Evolutionary conservation across 2,888 invertebrate species (phyloP).

Genomic region (Agrotis clavis): DNA sequence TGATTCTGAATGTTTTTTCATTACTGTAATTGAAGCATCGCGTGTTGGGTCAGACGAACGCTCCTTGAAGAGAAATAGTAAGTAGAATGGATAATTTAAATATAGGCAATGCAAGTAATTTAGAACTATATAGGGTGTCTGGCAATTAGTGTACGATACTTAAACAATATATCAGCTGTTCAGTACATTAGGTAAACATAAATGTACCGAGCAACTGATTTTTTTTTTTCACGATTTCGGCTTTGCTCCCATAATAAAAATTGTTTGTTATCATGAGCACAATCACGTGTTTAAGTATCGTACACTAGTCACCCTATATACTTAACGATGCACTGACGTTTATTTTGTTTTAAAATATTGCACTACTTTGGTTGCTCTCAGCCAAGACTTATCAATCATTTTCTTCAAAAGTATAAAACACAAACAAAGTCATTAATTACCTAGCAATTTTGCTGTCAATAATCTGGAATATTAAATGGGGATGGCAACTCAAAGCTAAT

Average conservation of each 20-base stretch:
- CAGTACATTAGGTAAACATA: no score
- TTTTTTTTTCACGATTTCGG: no score
- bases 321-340: background rate
- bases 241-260: no score
- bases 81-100: slow-evolving; percentile 7
- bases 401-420: background rate
- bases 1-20: slow-evolving; percentile 24
- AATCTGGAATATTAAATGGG: slow-evolving; percentile 15
- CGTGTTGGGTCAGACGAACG: slow-evolving; percentile 9
- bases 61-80: background rate
- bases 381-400: background rate
- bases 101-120: slow-evolving; percentile 14
- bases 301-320: no score
- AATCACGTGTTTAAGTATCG: no score
- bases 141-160: no score
- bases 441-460: slow-evolving; percentile 12
- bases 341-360: background rate
- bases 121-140: no score
- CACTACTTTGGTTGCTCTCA: background rate
- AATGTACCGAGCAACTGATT: no score
- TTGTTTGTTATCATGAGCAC: no score
- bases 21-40: slow-evolving; percentile 35
- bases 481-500: no score
- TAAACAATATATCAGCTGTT: no score
- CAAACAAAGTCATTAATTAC: background rate